A percentile compares a stretch with the other conserved stretches of the same genome.
phyloP scores from a whole-genome alignment of 1,140 invertebrate species.

The Trichogramma pretiosum region DNA sequence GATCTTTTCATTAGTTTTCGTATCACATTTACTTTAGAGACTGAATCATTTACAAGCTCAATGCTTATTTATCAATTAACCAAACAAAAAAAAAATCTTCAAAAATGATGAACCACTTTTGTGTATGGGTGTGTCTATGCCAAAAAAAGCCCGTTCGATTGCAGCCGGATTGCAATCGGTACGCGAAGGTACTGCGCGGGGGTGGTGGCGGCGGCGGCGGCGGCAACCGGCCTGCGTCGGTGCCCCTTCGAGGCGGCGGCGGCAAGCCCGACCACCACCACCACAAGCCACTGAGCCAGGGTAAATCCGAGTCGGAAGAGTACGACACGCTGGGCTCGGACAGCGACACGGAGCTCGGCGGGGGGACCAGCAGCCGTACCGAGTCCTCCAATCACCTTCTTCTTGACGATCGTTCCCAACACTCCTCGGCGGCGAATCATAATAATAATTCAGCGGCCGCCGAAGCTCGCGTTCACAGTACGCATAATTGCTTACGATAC shows the following conservation, averaged over 20 bases:
- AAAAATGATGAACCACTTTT: too few species aligned
- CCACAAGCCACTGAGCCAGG: conserved; percentile 46
- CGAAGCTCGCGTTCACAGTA: conserved; percentile 47
- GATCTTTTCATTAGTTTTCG: too few species aligned
- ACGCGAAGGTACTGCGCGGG: conserved; percentile 47
- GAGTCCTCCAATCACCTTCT: conserved; percentile 52
- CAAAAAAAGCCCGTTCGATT: conserved; percentile 49
- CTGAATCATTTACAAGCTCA: too few species aligned
- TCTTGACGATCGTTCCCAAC: conserved; percentile 48
- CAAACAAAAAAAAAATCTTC: conserved; percentile 11
- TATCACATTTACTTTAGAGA: too few species aligned
- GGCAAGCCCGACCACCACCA: too few species aligned
- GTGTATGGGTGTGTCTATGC: too few species aligned
- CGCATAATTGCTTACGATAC: conserved; percentile 24
- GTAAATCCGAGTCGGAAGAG: conserved; percentile 55
- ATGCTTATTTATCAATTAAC: too few species aligned
- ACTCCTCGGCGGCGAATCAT: too few species aligned
- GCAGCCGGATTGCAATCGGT: conserved; percentile 49
- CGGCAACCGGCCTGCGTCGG: conserved; percentile 45
- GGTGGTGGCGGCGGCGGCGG: too few species aligned
- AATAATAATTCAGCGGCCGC: conserved; percentile 37
- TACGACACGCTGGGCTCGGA: conserved; percentile 56
- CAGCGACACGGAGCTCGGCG: conserved; percentile 51
- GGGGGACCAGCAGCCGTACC: conserved; percentile 48
- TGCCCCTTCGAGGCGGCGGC: conserved; percentile 45